Base-by-base conservation (phyloP, 2,888 invertebrate genomes). In the Ethmia dodecea region DNA sequence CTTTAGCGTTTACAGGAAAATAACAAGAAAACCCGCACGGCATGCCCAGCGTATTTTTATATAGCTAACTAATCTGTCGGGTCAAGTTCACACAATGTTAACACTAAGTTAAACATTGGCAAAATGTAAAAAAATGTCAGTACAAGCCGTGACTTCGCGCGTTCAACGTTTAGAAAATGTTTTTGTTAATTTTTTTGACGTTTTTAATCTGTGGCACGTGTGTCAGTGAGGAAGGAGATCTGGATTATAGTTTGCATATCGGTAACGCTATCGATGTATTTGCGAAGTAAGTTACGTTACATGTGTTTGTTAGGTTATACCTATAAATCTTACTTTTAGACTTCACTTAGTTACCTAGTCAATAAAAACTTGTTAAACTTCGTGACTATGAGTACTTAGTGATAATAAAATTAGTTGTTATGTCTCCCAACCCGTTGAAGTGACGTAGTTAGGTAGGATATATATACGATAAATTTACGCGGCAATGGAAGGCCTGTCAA, bases 61-160 rank as follows among this genome's bases (percentile, higher is more conserved):
- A 26, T 20, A 28, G 12, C 11, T 15, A 24, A 56, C 71, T 79
- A 80, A 81, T 83, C 79, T 63, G 49, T 55, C 55, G 56, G 84
- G 81, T 84, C 84, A 86, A 86, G 84, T 81, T 79, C 79, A 80
- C 35, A 50, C 46, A 43, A 43, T 72, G 71, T 77, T 75, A 72
- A 72, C 69, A 55, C 47, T 41, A n/a, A n/a, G n/a, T n/a, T 45
- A 48, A 54, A 64, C 66, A 70, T 76, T 78, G 77, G 83, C 80
- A 58, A 83, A 83, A 76, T 78, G 69, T 67, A 55, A 60, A 77
- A 78, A 68, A 81, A 78, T 65, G 47, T 71, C 80, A 83, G 81
- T 83, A 46, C 49, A 51, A 45, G 56, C 58, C 53, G 47, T 52
- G 69, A 71, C 39, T 35, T 42, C 60, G 49, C 38, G 57, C 65